These are phyloP conservation scores for Sciurus vulgaris DNA, from an alignment of 2,797 vertebrate species.

Conservation along the genomic window DNA sequence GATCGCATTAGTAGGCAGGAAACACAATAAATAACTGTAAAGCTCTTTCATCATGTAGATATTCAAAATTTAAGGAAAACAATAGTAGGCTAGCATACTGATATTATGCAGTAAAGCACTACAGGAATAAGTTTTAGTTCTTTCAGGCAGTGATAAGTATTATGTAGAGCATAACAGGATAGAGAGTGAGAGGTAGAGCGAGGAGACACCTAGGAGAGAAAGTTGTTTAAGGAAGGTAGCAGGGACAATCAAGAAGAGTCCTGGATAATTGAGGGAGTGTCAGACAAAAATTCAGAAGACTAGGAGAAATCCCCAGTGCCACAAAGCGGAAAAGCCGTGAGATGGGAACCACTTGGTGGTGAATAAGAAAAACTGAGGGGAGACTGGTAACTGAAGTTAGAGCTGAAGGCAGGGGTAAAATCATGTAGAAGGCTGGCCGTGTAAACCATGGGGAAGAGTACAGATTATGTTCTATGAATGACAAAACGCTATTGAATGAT, in stretches of 20 bases:
- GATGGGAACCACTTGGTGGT: neutral
- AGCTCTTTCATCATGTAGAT: neutral
- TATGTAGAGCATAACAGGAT: neutral
- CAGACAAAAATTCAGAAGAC: neutral
- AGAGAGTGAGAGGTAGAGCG: neutral
- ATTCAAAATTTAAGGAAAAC: neutral
- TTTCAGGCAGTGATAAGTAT: neutral
- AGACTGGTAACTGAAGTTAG: neutral
- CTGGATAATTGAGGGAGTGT: neutral
- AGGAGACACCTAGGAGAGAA: neutral
- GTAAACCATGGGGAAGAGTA: neutral
- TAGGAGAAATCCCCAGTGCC: neutral
- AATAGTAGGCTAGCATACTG: neutral
- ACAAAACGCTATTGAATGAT: neutral
- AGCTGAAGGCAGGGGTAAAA: neutral
- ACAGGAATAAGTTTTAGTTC: neutral
- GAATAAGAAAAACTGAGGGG: neutral
- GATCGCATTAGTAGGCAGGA: neutral
- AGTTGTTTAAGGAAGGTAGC: neutral
- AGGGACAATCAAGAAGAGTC: neutral
- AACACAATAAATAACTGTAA: neutral
- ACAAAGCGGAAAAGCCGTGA: neutral
- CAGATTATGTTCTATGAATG: neutral
- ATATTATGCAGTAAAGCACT: neutral
- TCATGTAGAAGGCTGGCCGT: no score